A percentile compares a stretch with the other conserved stretches of the same genome.
Evolutionary conservation across 2,888 invertebrate species (phyloP).

Genomic region (Dendrolimus pini): DNA sequence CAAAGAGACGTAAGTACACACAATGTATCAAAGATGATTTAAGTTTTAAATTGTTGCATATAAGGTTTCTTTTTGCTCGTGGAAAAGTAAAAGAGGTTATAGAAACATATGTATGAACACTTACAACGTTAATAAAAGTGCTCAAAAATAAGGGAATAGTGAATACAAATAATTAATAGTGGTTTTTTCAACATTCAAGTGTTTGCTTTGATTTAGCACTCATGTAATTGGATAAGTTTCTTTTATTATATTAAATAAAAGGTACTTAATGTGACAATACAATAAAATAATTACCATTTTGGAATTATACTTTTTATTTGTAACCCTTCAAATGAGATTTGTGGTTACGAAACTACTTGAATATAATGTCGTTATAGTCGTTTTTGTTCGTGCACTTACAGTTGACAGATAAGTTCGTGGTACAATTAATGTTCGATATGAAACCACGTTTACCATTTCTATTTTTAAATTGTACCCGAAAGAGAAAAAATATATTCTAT

Average conservation of each 20-base stretch:
- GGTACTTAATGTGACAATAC: not conserved
- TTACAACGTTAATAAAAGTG: not conserved
- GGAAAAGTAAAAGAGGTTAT: not conserved
- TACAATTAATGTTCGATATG: too few species aligned
- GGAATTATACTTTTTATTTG: not conserved
- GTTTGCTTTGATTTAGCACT: not conserved
- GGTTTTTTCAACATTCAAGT: not conserved
- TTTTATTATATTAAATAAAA: not conserved
- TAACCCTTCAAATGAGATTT: not conserved
- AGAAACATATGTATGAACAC: not conserved
- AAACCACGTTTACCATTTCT: too few species aligned
- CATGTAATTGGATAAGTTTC: not conserved
- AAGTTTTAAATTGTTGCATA: not conserved
- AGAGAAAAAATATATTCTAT: too few species aligned
- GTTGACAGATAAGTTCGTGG: too few species aligned
- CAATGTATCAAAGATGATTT: not conserved
- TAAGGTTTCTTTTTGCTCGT: not conserved
- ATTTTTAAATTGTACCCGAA: too few species aligned
- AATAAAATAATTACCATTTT: not conserved
- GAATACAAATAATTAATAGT: constrained; percentile 4
- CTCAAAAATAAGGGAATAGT: not conserved
- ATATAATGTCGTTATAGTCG: not conserved
- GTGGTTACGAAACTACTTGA: not conserved
- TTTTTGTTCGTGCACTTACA: too few species aligned
- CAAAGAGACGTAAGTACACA: not conserved